phyloP scores from a whole-genome alignment of 2,113 vertebrate species.

The Indicator maculatus region DNA sequence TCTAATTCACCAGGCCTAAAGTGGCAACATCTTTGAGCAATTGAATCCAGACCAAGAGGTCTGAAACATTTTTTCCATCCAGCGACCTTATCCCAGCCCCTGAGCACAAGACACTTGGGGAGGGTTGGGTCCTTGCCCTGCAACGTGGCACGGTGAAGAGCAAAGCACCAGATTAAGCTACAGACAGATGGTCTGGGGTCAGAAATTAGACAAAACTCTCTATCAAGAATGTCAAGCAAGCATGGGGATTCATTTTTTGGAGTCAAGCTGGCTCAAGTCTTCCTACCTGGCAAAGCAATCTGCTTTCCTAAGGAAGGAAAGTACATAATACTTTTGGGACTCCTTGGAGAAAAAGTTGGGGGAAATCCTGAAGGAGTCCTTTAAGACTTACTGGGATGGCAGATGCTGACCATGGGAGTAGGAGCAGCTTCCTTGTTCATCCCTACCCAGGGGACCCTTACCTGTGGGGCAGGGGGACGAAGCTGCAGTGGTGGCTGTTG shows the following conservation, averaged over 20 bases:
- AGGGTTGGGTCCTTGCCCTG: background rate
- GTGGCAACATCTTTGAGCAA: conserved; percentile 4
- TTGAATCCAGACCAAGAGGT: background rate
- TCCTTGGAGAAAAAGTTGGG: background rate
- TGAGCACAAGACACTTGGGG: accelerated
- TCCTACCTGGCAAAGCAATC: background rate
- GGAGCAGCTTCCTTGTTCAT: background rate
- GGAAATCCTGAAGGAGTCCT: background rate
- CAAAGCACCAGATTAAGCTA: background rate
- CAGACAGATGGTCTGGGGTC: background rate
- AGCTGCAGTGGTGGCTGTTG: background rate
- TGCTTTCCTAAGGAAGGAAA: background rate
- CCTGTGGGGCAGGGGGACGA: background rate
- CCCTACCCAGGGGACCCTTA: background rate
- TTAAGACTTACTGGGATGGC: background rate
- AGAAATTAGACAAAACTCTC: background rate
- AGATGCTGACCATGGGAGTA: background rate
- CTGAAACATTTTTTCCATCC: background rate
- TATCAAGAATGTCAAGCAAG: background rate
- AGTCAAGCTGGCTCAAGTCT: background rate
- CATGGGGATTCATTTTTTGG: background rate
- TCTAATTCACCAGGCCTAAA: background rate
- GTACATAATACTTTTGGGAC: background rate
- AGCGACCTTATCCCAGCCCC: accelerated
- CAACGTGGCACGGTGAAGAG: background rate